Evolutionary conservation across 2,888 invertebrate species (phyloP).

Genomic region (Dasysyrphus albostriatus): DNA sequence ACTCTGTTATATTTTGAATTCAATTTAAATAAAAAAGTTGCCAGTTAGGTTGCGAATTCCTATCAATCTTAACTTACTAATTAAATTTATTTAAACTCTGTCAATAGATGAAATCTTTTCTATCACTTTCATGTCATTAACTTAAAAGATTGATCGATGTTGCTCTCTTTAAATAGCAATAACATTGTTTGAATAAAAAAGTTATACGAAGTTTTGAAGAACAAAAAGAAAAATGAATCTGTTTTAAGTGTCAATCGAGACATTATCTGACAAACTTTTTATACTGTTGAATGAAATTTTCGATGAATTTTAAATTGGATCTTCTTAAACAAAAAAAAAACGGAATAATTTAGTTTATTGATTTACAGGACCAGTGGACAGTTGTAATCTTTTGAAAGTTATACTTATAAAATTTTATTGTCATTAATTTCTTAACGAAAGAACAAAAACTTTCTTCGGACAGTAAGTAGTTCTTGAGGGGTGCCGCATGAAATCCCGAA

Average conservation of each 20-base stretch:
- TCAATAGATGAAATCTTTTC: conserved; percentile 8
- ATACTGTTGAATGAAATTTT: too few species aligned
- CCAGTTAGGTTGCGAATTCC: background rate
- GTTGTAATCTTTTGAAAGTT: too few species aligned
- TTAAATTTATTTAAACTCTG: conserved; percentile 16
- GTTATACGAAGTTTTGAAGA: background rate
- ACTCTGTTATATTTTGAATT: background rate
- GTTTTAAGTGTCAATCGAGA: conserved; percentile 12
- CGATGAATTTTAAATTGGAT: too few species aligned
- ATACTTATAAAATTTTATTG: too few species aligned
- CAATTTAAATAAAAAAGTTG: background rate
- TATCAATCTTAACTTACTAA: background rate
- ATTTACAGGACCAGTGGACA: too few species aligned
- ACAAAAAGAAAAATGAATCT: background rate
- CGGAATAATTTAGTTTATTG: too few species aligned
- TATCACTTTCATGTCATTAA: conserved; percentile 29
- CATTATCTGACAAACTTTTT: background rate
- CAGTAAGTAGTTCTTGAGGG: too few species aligned
- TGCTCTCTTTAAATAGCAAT: background rate
- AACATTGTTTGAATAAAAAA: background rate
- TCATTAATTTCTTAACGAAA: too few species aligned
- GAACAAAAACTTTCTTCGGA: too few species aligned
- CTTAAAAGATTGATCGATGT: conserved; percentile 33
- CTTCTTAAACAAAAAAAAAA: too few species aligned
- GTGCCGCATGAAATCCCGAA: too few species aligned